phyloP scores from a whole-genome alignment of 2,797 vertebrate species.

The Sylvilagus floridanus region DNA sequence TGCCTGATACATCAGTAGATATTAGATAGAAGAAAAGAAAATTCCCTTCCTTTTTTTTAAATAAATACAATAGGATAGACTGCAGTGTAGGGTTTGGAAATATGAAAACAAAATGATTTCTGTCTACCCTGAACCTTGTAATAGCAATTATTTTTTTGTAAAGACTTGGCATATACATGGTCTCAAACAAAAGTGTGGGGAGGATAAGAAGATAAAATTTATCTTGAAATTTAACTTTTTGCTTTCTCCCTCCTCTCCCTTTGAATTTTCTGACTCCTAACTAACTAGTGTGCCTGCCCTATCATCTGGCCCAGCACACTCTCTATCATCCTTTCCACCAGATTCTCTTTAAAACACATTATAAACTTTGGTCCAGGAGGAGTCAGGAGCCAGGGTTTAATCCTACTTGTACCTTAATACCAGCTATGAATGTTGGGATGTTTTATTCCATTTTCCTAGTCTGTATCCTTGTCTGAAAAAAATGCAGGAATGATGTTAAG shows the following conservation, averaged over 20 bases:
- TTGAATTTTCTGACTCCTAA: background rate
- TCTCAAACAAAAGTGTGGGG: background rate
- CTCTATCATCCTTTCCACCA: background rate
- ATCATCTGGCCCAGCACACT: background rate
- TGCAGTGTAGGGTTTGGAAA: background rate
- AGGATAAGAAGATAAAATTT: background rate
- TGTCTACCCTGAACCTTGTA: background rate
- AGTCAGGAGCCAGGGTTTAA: background rate
- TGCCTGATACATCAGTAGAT: background rate
- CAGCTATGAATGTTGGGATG: background rate
- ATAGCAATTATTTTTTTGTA: background rate
- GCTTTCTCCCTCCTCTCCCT: background rate
- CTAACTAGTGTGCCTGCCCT: background rate
- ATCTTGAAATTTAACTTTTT: background rate
- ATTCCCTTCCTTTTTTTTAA: background rate
- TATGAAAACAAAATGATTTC: background rate
- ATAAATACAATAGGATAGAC: background rate
- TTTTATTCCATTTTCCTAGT: background rate
- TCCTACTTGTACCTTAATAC: background rate
- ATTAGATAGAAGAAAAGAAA: background rate
- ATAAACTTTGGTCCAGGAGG: background rate
- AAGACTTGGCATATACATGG: background rate
- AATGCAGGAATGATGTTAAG: background rate
- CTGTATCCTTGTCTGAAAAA: conserved; percentile 17
- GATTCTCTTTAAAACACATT: background rate